Evolutionary conservation across 92 coral and sea anemone species (phyloP).

Genomic region (Anthopleura xanthogrammica): DNA sequence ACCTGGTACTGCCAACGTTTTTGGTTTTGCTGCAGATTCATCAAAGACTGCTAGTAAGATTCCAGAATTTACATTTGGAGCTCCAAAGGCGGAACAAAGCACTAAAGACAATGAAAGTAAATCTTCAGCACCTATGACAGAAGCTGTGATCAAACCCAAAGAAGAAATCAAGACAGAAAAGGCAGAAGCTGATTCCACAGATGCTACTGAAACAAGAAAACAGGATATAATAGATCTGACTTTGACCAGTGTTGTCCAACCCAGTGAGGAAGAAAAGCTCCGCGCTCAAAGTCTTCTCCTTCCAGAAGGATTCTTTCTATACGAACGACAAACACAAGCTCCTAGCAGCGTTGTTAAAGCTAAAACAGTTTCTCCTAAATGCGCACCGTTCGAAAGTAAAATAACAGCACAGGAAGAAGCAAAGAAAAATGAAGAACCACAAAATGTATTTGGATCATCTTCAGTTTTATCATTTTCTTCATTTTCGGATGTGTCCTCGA

Average conservation of each 20-base stretch:
- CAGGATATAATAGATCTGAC: slow-evolving; percentile 14
- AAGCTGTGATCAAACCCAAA: neutral
- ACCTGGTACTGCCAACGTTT: neutral
- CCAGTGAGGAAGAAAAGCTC: slow-evolving; percentile 45
- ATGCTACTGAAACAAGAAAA: slow-evolving; percentile 9
- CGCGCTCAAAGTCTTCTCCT: slow-evolving; percentile 61
- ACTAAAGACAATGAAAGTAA: neutral
- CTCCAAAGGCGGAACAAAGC: neutral
- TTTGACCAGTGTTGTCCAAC: slow-evolving; percentile 37
- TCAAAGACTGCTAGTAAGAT: neutral
- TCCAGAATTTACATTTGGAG: neutral
- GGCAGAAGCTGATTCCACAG: slow-evolving; percentile 25
- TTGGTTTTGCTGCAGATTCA: neutral
- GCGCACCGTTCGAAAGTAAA: neutral
- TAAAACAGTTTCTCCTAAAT: neutral
- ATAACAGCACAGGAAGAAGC: neutral
- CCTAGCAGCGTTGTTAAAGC: neutral
- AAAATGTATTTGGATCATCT: slow-evolving; percentile 50
- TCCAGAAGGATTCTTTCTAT: slow-evolving; percentile 48
- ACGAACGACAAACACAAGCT: slow-evolving; percentile 33
- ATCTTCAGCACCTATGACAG: neutral
- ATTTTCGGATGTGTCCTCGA: slow-evolving; percentile 46
- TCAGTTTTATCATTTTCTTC: slow-evolving; percentile 37
- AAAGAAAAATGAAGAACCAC: neutral
- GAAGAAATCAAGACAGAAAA: neutral